Percentiles rank a stretch among this genome's conserved stretches.
These are phyloP conservation scores for Drosophila buzzatii DNA, from an alignment of 2,888 invertebrate genomes.

Conservation along the genomic window DNA sequence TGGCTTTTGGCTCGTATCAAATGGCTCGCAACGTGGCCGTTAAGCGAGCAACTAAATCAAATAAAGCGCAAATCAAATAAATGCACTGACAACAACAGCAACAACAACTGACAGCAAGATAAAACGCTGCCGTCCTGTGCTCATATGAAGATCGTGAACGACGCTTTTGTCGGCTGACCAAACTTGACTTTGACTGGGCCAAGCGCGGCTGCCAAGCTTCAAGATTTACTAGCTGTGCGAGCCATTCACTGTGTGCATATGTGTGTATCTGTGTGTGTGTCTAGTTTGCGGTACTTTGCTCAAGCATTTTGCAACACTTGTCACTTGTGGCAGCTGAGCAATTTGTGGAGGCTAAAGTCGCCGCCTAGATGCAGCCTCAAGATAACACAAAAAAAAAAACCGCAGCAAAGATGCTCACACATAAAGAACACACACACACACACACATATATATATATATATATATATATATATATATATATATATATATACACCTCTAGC, in stretches of 20 bases:
- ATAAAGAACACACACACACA: neutral
- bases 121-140: conserved; percentile 48
- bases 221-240: conserved; percentile 45
- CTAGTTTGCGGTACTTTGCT: conserved; percentile 45
- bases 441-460: neutral
- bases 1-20: conserved; percentile 49
- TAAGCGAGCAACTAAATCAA: conserved; percentile 60
- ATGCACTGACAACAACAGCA: conserved; percentile 40
- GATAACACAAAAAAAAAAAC: conserved; percentile 24
- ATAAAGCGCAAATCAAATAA: conserved; percentile 68
- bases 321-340: conserved; percentile 60
- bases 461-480: neutral
- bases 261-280: conserved; percentile 24
- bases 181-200: conserved; percentile 61
- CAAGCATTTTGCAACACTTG: conserved; percentile 67
- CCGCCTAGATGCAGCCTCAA: conserved; percentile 29
- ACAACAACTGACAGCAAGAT: conserved; percentile 42
- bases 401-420: conserved; percentile 8
- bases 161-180: conserved; percentile 60
- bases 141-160: conserved; percentile 43
- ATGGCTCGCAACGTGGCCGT: conserved; percentile 28
- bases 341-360: conserved; percentile 43
- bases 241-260: conserved; percentile 7
- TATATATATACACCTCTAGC: neutral
- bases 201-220: conserved; percentile 39